Percentiles rank a stretch among this genome's conserved stretches.
phyloP scores from a whole-genome alignment of 2,797 vertebrate genomes.

The Otolemur crassicaudatus region DNA sequence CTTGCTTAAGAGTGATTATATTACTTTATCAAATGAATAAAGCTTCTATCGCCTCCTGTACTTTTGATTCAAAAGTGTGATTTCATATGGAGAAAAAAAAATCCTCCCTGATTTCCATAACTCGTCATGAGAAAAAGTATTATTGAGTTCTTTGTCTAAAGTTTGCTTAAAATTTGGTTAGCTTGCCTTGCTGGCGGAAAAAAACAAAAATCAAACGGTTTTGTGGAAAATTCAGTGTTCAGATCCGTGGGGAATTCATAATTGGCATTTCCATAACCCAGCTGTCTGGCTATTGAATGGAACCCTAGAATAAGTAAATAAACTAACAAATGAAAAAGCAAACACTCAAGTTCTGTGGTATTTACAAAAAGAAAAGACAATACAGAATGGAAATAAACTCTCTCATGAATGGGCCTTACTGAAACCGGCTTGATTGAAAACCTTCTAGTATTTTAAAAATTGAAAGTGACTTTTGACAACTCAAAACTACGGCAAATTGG shows the following conservation, averaged over 20 bases:
- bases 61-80: background rate
- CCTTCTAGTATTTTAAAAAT: background rate
- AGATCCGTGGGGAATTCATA: conserved; percentile 31
- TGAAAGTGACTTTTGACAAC: background rate
- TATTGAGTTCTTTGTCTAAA: conserved; percentile 39
- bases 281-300: conserved; percentile 2
- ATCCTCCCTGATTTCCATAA: background rate
- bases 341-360: background rate
- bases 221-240: conserved; percentile 20
- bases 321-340: conserved; percentile 35
- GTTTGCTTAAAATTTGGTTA: conserved; percentile 49
- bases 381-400: background rate
- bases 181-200: background rate
- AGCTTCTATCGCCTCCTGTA: background rate
- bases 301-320: conserved; percentile 66
- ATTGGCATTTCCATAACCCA: conserved; percentile 64
- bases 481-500: background rate
- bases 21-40: background rate
- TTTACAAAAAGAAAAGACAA: conserved; percentile 54
- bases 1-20: accelerated
- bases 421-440: background rate
- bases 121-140: accelerated
- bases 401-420: background rate
- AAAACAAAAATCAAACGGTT: conserved; percentile 22
- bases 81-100: background rate